These are phyloP conservation scores for Taenaris catops DNA, from an alignment of 2,888 invertebrate genomes.

Conservation along the genomic window DNA sequence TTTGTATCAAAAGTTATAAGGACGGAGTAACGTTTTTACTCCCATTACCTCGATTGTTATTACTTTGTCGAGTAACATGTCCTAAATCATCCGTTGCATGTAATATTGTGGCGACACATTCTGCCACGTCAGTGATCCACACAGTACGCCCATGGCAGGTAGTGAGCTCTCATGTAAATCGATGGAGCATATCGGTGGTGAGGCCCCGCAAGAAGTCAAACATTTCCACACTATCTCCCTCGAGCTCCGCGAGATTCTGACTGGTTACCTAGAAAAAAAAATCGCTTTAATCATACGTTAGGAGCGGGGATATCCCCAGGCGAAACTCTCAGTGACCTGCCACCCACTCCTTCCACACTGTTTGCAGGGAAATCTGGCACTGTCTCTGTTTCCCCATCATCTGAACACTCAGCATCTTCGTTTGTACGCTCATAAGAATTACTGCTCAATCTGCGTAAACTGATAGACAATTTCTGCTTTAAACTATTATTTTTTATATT, in stretches of 20 bases:
- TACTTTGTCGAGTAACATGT: too few species aligned
- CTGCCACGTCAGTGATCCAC: too few species aligned
- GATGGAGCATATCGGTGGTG: conserved; percentile 62
- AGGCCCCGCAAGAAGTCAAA: conserved; percentile 62
- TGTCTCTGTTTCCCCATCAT: conserved; percentile 58
- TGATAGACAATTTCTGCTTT: conserved; percentile 87
- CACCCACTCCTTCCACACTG: conserved; percentile 68
- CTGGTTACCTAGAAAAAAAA: conserved; percentile 33
- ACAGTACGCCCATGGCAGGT: too few species aligned
- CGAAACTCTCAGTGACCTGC: conserved; percentile 67
- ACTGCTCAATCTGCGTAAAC: conserved; percentile 84
- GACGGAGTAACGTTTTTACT: too few species aligned
- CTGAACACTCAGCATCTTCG: conserved; percentile 45
- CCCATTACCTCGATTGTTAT: too few species aligned
- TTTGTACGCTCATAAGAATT: conserved; percentile 80
- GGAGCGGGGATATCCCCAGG: conserved; percentile 90
- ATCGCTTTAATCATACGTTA: too few species aligned
- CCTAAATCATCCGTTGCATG: too few species aligned
- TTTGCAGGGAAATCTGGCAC: conserved; percentile 68
- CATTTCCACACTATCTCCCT: conserved; percentile 50
- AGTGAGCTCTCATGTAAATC: conserved; percentile 52
- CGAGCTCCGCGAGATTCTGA: conserved; percentile 30
- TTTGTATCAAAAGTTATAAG: too few species aligned
- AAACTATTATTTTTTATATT: conserved; percentile 85
- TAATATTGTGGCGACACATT: too few species aligned